Conservation (phyloP, 2,797 vertebrate species). For the Anas flavirostris region DNA sequence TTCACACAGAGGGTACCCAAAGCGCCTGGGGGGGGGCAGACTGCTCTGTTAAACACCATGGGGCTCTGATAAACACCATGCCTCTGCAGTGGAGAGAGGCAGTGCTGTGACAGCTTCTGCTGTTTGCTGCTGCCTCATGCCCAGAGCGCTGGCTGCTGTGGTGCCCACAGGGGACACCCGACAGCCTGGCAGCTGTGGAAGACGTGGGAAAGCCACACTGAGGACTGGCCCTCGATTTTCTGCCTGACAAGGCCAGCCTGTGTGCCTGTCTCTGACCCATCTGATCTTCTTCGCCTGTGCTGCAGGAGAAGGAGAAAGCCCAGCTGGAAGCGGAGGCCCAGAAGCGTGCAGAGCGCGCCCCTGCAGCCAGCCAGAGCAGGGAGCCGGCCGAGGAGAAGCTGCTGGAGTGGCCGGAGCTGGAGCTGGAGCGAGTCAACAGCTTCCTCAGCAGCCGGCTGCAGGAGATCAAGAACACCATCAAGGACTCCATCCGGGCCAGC, state of each 20-base stretch:
- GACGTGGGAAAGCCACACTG: accelerated
- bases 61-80: accelerated
- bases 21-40: background rate
- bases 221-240: background rate
- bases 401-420: slow-evolving; percentile 94
- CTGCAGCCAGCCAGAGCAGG: slow-evolving; percentile 60
- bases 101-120: accelerated
- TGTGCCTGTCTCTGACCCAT: accelerated
- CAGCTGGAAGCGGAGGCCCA: slow-evolving; percentile 79
- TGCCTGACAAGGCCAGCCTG: background rate
- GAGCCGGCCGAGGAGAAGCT: slow-evolving; percentile 76
- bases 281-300: slow-evolving; percentile 13
- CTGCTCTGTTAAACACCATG: accelerated
- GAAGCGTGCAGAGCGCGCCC: slow-evolving; percentile 68
- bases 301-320: slow-evolving; percentile 92
- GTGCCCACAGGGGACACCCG: accelerated
- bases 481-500: slow-evolving; percentile 96
- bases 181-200: background rate
- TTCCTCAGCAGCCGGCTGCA: slow-evolving; percentile 97
- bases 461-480: slow-evolving; percentile 98
- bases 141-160: background rate
- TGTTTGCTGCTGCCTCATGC: background rate
- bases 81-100: accelerated
- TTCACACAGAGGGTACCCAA: background rate
- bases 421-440: slow-evolving; percentile 96